phyloP scores from a whole-genome alignment of 2,113 vertebrate species.

The Apeltes quadracus region DNA sequence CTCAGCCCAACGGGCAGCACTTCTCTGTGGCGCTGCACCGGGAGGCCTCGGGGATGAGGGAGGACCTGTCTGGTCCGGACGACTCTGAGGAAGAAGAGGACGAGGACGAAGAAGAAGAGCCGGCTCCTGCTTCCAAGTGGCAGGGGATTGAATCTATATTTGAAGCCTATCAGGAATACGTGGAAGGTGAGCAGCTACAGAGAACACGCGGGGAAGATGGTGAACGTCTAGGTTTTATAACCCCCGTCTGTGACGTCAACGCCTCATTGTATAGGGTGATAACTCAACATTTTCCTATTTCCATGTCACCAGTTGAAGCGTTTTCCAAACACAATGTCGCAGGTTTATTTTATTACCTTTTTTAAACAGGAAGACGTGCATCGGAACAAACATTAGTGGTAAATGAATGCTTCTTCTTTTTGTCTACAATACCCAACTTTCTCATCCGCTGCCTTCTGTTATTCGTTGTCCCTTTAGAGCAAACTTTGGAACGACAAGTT shows the following conservation, averaged over 20 bases:
- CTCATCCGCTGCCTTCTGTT: background rate
- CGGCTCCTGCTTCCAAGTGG: conserved; percentile 86
- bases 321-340: background rate
- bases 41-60: conserved; percentile 67
- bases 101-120: conserved; percentile 80
- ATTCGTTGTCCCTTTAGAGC: conserved; percentile 81
- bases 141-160: conserved; percentile 96
- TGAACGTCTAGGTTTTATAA: background rate
- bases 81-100: conserved; percentile 86
- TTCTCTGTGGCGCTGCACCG: conserved; percentile 73
- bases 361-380: background rate
- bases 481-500: conserved; percentile 94
- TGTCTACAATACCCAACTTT: background rate
- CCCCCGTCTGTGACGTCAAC: background rate
- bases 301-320: background rate
- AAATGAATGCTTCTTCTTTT: background rate
- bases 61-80: conserved; percentile 78
- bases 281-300: background rate
- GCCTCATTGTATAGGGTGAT: background rate
- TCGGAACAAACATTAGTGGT: background rate
- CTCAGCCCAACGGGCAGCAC: conserved; percentile 90
- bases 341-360: background rate
- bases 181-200: conserved; percentile 85
- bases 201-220: background rate
- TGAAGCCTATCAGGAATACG: conserved; percentile 97